phyloP scores from a whole-genome alignment of 1,140 invertebrate genomes.

The Apis florea region DNA sequence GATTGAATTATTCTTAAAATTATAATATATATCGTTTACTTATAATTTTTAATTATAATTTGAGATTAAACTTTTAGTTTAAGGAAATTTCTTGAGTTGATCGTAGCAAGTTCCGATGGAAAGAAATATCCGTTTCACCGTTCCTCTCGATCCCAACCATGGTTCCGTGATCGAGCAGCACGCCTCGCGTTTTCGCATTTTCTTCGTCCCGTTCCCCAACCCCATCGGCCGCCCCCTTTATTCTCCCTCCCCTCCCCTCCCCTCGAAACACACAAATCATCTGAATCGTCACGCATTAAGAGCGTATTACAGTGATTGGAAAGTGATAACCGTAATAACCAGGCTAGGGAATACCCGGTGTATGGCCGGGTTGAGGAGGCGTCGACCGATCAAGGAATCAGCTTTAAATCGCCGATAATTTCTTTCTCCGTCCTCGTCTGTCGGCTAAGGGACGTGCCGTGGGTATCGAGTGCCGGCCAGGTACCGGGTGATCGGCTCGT shows the following conservation, averaged over 20 bases:
- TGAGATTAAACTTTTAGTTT: no score
- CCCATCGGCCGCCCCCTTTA: background rate
- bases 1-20: no score
- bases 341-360: constrained; percentile 48
- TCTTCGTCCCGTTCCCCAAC: background rate
- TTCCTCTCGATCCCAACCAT: background rate
- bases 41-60: no score
- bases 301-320: constrained; percentile 64
- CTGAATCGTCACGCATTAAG: constrained; percentile 63
- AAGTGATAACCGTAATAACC: constrained; percentile 64
- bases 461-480: constrained; percentile 41
- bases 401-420: constrained; percentile 65
- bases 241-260: no score
- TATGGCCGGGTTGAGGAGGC: constrained; percentile 46
- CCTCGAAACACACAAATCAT: constrained; percentile 55
- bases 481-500: constrained; percentile 51
- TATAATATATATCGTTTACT: no score
- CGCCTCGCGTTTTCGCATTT: constrained; percentile 19
- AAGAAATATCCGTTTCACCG: background rate
- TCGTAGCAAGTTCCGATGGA: background rate
- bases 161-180: background rate
- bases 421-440: constrained; percentile 48
- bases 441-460: constrained; percentile 10
- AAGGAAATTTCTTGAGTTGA: no score
- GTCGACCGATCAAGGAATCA: constrained; percentile 69